Evolutionary conservation across 2,797 vertebrate genomes (phyloP).

Genomic region (Calcarius lapponicus): DNA sequence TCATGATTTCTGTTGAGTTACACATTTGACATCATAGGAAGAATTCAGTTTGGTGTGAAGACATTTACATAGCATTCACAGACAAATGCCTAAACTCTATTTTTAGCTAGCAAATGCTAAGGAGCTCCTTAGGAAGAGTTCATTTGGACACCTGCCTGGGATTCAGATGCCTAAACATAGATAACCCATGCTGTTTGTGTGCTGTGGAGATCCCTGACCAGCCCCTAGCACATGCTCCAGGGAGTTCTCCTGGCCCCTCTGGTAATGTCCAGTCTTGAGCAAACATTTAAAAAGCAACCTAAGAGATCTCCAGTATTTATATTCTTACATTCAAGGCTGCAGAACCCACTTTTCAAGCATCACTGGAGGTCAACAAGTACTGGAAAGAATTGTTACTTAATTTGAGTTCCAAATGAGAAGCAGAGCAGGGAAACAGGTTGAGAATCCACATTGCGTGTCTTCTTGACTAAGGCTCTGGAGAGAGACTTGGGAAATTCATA

Average conservation of each 20-base stretch:
- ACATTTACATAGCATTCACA: background rate
- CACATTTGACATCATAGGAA: background rate
- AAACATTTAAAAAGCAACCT: background rate
- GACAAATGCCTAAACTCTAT: background rate
- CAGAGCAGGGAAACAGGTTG: background rate
- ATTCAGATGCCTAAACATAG: background rate
- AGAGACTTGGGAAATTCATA: background rate
- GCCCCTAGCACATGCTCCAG: background rate
- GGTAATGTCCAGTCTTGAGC: background rate
- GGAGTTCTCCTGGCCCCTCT: background rate
- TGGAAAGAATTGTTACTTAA: constrained; percentile 8
- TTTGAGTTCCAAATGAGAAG: background rate
- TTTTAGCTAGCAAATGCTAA: background rate
- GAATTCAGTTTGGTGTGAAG: background rate
- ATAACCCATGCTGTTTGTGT: background rate
- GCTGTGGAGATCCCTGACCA: background rate
- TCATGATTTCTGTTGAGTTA: background rate
- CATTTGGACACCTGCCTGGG: background rate
- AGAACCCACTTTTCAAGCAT: background rate
- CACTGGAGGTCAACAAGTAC: background rate
- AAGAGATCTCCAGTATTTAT: background rate
- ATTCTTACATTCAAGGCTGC: background rate
- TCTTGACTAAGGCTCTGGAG: constrained; percentile 5
- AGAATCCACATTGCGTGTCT: background rate
- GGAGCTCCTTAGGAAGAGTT: background rate